Conservation (phyloP, 2,113 vertebrate species). For the Herpailurus yagouaroundi region DNA sequence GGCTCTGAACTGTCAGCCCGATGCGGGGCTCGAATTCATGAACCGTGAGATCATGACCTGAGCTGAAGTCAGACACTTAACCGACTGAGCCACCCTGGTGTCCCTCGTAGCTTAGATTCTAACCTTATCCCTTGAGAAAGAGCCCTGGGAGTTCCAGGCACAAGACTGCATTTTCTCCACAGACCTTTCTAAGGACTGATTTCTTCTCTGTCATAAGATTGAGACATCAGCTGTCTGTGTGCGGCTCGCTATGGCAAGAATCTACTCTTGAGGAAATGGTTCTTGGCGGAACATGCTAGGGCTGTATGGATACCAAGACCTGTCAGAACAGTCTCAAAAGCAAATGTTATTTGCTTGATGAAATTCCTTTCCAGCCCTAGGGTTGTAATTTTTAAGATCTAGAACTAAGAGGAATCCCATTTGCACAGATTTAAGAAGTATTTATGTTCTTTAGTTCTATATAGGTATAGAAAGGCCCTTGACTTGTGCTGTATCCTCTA, state of each 20-base stretch:
- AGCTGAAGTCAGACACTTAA: no score
- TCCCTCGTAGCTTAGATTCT: background rate
- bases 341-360: conserved; percentile 2
- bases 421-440: background rate
- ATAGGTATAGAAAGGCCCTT: background rate
- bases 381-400: background rate
- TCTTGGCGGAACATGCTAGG: conserved; percentile 19
- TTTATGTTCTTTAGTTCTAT: background rate
- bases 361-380: background rate
- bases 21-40: no score
- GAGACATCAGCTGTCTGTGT: conserved; percentile 13
- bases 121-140: background rate
- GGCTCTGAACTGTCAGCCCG: no score
- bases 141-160: background rate
- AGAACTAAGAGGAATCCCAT: background rate
- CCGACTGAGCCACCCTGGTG: no score
- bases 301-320: background rate
- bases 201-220: background rate
- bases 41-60: no score
- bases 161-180: background rate
- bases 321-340: background rate
- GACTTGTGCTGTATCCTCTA: background rate
- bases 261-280: background rate
- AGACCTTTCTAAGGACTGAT: background rate
- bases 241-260: background rate